These are phyloP conservation scores for Meghimatium bilineatum DNA, from an alignment of 2,888 invertebrate genomes.

Conservation along the genomic window DNA sequence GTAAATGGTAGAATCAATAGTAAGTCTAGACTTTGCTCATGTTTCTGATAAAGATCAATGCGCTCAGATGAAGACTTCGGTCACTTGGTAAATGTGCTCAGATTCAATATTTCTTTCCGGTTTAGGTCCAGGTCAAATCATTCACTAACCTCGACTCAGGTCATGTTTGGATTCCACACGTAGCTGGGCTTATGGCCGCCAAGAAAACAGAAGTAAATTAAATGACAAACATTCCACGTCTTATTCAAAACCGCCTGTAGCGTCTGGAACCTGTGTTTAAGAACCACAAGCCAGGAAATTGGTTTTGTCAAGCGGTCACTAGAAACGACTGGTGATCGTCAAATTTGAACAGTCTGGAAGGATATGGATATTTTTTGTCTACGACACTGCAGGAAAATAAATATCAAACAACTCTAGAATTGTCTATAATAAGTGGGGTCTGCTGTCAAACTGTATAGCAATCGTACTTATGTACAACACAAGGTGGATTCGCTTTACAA, in stretches of 20 bases:
- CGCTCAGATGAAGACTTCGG: background rate
- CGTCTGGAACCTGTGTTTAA: constrained; percentile 4
- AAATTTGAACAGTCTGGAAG: background rate
- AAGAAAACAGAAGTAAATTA: constrained; percentile 19
- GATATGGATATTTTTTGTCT: background rate
- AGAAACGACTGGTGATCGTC: background rate
- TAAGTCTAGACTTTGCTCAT: constrained; percentile 2
- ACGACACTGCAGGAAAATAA: too few relatives aligned
- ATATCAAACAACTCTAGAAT: too few relatives aligned
- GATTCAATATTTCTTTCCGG: background rate
- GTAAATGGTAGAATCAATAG: background rate
- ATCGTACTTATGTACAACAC: too few relatives aligned
- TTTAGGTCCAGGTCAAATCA: background rate
- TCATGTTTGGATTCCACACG: constrained; percentile 13
- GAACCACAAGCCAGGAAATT: constrained; percentile 8
- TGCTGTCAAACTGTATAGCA: too few relatives aligned
- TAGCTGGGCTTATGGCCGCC: background rate
- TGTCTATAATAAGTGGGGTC: too few relatives aligned
- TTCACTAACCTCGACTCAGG: constrained; percentile 4
- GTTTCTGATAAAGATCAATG: constrained; percentile 18
- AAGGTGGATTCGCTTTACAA: too few relatives aligned
- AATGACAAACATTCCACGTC: constrained; percentile 1
- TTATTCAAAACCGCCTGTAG: background rate
- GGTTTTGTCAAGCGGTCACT: constrained; percentile 10
- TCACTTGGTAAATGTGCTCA: background rate